These are phyloP conservation scores for Fabriciana adippe DNA, from an alignment of 2,888 invertebrate genomes.

Conservation along the genomic window DNA sequence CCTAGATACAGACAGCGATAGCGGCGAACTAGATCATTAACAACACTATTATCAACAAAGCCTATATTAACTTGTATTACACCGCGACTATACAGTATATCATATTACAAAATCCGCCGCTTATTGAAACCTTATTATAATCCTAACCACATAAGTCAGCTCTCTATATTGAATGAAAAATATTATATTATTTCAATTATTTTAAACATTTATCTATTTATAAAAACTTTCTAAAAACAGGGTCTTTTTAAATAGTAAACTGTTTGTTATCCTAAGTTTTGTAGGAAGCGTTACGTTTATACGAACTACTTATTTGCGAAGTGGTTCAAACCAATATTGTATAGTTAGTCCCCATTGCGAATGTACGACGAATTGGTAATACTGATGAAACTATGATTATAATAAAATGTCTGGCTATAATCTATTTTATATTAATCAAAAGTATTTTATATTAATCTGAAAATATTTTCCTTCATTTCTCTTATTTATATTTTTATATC, in stretches of 20 bases:
- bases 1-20: conserved; percentile 37
- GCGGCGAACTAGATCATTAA: conserved; percentile 35
- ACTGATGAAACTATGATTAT: conserved; percentile 22
- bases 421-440: conserved; percentile 28
- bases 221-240: background rate
- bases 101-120: conserved; percentile 34
- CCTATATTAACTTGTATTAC: conserved; percentile 38
- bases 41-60: conserved; percentile 40
- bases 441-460: conserved; percentile 25
- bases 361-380: conserved; percentile 39
- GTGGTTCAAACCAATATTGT: conserved; percentile 19
- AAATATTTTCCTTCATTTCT: background rate
- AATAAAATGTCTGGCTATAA: conserved; percentile 28
- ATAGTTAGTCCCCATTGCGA: conserved; percentile 23
- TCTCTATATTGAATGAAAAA: conserved; percentile 10
- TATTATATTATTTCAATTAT: background rate
- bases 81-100: conserved; percentile 26
- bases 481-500: no score
- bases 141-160: conserved; percentile 28
- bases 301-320: background rate
- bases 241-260: background rate
- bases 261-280: no score
- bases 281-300: no score
- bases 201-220: background rate
- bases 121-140: conserved; percentile 35